phyloP scores from a whole-genome alignment of 2,113 vertebrate genomes.

The Dascyllus trimaculatus region DNA sequence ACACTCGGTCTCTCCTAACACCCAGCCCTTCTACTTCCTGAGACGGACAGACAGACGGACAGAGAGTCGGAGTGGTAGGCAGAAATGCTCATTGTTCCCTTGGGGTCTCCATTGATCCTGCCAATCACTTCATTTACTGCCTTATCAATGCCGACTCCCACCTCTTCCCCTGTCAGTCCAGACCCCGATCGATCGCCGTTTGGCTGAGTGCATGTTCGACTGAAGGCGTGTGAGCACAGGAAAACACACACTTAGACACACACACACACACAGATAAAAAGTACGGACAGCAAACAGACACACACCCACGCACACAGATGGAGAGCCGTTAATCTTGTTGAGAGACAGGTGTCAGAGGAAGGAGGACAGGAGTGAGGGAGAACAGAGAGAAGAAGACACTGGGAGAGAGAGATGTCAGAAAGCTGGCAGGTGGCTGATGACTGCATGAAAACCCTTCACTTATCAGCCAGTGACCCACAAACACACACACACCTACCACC shows the following conservation, averaged over 20 bases:
- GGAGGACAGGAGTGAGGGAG: slow-evolving; percentile 41
- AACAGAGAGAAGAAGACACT: slow-evolving; percentile 41
- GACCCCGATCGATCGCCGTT: slow-evolving; percentile 35
- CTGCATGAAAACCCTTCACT: slow-evolving; percentile 51
- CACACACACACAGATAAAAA: background rate
- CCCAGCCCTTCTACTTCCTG: slow-evolving; percentile 1
- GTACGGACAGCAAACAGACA: background rate
- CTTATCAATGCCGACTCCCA: slow-evolving; percentile 70
- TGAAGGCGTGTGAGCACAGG: slow-evolving; percentile 13
- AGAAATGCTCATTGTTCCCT: slow-evolving; percentile 66
- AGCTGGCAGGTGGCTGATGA: slow-evolving; percentile 51
- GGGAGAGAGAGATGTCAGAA: slow-evolving; percentile 44
- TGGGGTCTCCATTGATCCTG: slow-evolving; percentile 67
- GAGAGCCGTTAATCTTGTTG: slow-evolving; percentile 33
- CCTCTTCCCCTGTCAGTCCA: slow-evolving; percentile 33
- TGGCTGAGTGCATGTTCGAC: slow-evolving; percentile 40
- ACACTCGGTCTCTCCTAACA: slow-evolving; percentile 20
- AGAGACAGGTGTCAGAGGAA: slow-evolving; percentile 62
- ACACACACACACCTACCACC: slow-evolving; percentile 24
- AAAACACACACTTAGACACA: slow-evolving; percentile 3
- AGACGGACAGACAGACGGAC: slow-evolving; percentile 8
- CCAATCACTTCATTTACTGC: slow-evolving; percentile 78
- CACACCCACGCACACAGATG: slow-evolving; percentile 1
- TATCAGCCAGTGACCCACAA: slow-evolving; percentile 51
- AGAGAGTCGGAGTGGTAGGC: slow-evolving; percentile 26